These are phyloP conservation scores for Torymus texanus DNA, from an alignment of 2,888 invertebrate species.

Conservation along the genomic window DNA sequence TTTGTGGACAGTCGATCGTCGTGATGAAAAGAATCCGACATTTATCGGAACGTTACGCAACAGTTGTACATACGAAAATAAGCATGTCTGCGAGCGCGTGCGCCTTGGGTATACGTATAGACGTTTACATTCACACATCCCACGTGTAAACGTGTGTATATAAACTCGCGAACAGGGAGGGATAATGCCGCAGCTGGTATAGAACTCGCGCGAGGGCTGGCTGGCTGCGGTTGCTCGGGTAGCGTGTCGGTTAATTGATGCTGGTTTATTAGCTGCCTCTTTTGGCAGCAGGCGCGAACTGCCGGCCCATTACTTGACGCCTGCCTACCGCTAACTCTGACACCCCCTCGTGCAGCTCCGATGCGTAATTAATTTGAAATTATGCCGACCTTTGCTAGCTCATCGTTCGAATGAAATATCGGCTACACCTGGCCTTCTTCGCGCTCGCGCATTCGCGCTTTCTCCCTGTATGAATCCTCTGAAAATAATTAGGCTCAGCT, in stretches of 20 bases:
- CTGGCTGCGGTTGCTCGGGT: slow-evolving; percentile 54
- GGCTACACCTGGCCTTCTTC: no score
- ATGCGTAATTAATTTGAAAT: slow-evolving; percentile 62
- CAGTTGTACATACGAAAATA: background rate
- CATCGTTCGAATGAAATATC: slow-evolving; percentile 17
- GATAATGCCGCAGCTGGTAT: slow-evolving; percentile 28
- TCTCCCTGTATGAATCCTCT: no score
- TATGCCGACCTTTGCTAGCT: slow-evolving; percentile 46
- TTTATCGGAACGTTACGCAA: no score
- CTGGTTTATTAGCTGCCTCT: slow-evolving; percentile 71
- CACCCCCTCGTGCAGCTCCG: slow-evolving; percentile 43
- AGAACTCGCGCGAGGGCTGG: background rate
- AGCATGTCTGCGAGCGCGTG: background rate
- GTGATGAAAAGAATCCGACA: no score
- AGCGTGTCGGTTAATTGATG: slow-evolving; percentile 71
- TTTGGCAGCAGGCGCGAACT: slow-evolving; percentile 67
- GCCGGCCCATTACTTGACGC: slow-evolving; percentile 66
- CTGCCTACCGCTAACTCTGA: slow-evolving; percentile 54
- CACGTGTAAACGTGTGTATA: no score
- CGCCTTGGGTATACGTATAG: no score
- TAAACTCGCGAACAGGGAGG: slow-evolving; percentile 27
- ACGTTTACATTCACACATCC: no score
- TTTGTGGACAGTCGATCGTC: no score
- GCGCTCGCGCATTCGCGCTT: background rate
- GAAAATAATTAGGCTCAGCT: no score